Evolutionary conservation across 2,113 vertebrate genomes (phyloP), one percentile per base, ranked within the genome.

Genomic region (Indicator maculatus): DNA sequence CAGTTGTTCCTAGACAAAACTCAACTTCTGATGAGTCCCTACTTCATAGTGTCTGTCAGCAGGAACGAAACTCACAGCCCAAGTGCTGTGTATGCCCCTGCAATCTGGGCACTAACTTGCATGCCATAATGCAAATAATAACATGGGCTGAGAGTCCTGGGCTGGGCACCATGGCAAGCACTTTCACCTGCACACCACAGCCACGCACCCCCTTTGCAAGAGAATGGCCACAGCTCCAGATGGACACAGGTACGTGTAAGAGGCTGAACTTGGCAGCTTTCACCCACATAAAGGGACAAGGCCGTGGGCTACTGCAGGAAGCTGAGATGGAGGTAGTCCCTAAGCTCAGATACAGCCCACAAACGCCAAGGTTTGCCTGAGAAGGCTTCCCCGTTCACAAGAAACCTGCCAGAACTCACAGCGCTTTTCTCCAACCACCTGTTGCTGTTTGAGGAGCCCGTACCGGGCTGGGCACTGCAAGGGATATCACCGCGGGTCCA

Each of bases 401-500:
- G 9, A 52, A 58, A 81, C 11, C 10, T 6, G 16, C 38, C 17
- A 16, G 30, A 47, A 67, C 18, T 24, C 44, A 23, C 44, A 7
- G 7, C 1, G 27, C 58, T 81, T 52, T 4, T 8, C 70, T 14
- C 69, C 20, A 84, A 56, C 33, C 81, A 87, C 91, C 66, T 61
- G 82, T n/a, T 61, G 47, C 0, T 69, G 53, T 12, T 41, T 1
- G 20, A 16, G 66, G 20, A 11, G 18, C 41, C 61, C 86, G 7
- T 2, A 18, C 8, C 38, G 16, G 41, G 36, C 76, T 3, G 15
- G 45, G 9, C 17, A 1, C 66, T 4, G 36, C 0, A 8, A 7
- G 3, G 38, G 45, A 41, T 3, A 20, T 8, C 26, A 2, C 12
- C 65, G 1, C 0, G 4, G 41, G 0, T 8, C 33, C 3, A 2